Percentiles rank a stretch among this genome's conserved stretches.
Evolutionary conservation across 2,113 vertebrate genomes (phyloP).

Genomic region (Loxodonta africana): DNA sequence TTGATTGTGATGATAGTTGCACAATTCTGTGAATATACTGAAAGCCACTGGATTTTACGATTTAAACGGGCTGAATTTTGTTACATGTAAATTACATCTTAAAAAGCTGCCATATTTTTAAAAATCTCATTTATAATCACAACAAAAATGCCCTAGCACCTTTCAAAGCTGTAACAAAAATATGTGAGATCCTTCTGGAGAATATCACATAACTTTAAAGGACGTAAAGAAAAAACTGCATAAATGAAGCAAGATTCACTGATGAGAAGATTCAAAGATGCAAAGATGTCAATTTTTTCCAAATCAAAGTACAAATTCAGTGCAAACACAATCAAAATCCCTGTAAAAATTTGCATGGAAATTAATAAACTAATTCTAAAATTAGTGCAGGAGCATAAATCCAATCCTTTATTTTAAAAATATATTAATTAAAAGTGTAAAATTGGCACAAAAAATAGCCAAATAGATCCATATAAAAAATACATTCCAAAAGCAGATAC

Average conservation of each 20-base stretch:
- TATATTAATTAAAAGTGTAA: conserved; percentile 5
- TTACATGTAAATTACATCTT: not conserved
- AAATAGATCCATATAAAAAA: not conserved
- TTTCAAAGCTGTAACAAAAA: not conserved
- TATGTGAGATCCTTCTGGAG: not conserved
- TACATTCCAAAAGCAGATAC: not conserved
- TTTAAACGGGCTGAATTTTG: not conserved
- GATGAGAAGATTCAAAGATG: not conserved
- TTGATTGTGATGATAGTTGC: not conserved
- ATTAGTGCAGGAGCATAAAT: not conserved
- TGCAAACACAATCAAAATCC: not conserved
- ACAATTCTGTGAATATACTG: not conserved
- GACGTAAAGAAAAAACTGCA: not conserved
- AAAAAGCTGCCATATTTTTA: not conserved
- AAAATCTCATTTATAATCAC: not conserved
- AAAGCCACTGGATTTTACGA: not conserved
- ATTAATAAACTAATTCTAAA: not conserved
- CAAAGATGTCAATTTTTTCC: not conserved
- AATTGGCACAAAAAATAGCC: not conserved
- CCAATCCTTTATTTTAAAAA: not conserved
- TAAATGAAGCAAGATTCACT: not conserved
- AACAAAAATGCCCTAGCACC: not conserved
- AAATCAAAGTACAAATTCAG: not conserved
- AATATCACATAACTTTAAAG: not conserved
- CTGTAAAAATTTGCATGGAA: not conserved